Percentiles rank a stretch among this genome's conserved stretches.
These are phyloP conservation scores for Antheraea yamamai DNA, from an alignment of 2,888 invertebrate species.

Conservation along the genomic window DNA sequence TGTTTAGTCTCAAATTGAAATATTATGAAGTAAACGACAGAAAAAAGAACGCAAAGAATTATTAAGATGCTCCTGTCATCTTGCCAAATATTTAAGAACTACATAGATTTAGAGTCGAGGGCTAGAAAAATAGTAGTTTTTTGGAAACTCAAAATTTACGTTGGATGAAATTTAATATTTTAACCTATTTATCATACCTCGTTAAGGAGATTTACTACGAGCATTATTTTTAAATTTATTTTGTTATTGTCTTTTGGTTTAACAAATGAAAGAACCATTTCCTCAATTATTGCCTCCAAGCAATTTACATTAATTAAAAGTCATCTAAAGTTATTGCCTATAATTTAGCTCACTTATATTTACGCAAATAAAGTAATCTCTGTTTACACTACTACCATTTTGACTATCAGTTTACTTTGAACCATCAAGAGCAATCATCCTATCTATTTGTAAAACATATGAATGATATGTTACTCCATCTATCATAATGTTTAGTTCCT, in stretches of 20 bases:
- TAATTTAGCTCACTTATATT: background rate
- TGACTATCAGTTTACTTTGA: background rate
- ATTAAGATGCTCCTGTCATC: slow-evolving; percentile 35
- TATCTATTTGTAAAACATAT: slow-evolving; percentile 2
- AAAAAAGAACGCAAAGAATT: slow-evolving; percentile 30
- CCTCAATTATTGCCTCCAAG: background rate
- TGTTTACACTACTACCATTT: background rate
- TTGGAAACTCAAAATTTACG: background rate
- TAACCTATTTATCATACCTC: background rate
- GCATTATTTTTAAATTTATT: background rate
- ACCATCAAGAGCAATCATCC: background rate
- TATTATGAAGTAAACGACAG: slow-evolving; percentile 34
- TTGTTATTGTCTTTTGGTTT: background rate
- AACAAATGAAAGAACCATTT: background rate
- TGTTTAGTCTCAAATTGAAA: slow-evolving; percentile 24
- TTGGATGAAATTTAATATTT: background rate
- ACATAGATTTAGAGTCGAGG: slow-evolving; percentile 12
- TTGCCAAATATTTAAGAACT: slow-evolving; percentile 38
- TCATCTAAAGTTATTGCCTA: background rate
- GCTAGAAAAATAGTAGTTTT: background rate
- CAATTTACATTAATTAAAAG: background rate
- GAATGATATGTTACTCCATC: slow-evolving; percentile 2
- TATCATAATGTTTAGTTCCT: slow-evolving; percentile 10
- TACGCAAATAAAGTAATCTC: background rate
- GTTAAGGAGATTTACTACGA: background rate